These are phyloP conservation scores for Hypothenemus hampei DNA, from an alignment of 1,140 invertebrate genomes.

Conservation along the genomic window DNA sequence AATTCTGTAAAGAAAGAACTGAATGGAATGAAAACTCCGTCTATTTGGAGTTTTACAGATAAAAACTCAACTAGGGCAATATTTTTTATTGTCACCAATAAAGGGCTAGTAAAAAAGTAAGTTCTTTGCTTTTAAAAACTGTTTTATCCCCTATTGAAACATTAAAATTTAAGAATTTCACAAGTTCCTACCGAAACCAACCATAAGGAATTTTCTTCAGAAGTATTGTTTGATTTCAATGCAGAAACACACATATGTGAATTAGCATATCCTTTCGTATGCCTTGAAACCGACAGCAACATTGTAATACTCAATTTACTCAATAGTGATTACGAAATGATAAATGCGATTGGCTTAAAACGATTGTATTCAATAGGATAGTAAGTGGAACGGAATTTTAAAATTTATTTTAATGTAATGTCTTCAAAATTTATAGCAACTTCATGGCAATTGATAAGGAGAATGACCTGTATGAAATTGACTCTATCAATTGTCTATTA, in stretches of 20 bases:
- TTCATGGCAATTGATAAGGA: constrained; percentile 22
- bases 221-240: constrained; percentile 16
- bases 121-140: neutral
- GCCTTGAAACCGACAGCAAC: neutral
- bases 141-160: neutral
- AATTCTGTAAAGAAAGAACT: too few species aligned
- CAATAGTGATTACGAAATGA: constrained; percentile 1
- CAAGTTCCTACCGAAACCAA: too few species aligned
- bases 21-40: too few species aligned
- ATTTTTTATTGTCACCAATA: constrained; percentile 6
- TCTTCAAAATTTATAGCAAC: constrained; percentile 18
- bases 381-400: too few species aligned
- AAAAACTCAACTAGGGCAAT: too few species aligned
- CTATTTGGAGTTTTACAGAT: too few species aligned
- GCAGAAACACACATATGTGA: constrained; percentile 4
- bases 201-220: constrained; percentile 2
- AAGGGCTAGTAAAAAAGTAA: constrained; percentile 13
- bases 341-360: constrained; percentile 8
- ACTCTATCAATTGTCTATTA: constrained; percentile 16
- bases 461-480: constrained; percentile 21
- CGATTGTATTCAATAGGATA: neutral
- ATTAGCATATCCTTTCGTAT: constrained; percentile 20
- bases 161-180: neutral
- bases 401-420: constrained; percentile 1
- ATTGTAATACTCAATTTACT: constrained; percentile 16